A percentile compares a stretch with the other conserved stretches of the same genome.
Evolutionary conservation across 2,797 vertebrate species (phyloP).

Genomic region (Bucorvus abyssinicus): DNA sequence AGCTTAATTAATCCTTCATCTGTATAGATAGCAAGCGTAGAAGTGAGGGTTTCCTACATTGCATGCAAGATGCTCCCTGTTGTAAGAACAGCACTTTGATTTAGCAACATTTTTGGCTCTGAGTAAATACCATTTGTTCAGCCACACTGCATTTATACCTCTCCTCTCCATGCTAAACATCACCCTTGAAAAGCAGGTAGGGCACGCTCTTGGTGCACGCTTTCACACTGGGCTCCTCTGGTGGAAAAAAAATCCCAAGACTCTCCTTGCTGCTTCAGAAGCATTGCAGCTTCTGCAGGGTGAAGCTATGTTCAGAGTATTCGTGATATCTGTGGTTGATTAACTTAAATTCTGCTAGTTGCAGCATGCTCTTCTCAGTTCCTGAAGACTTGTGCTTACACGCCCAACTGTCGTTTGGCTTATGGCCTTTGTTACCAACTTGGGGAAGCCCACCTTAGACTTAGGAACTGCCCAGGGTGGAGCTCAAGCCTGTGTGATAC

Average conservation of each 20-base stretch:
- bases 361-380: background rate
- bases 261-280: background rate
- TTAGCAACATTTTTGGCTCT: background rate
- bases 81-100: background rate
- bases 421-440: background rate
- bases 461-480: background rate
- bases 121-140: background rate
- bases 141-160: background rate
- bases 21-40: background rate
- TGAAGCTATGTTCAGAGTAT: background rate
- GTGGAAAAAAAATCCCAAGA: background rate
- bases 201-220: accelerated
- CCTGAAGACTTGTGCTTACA: background rate
- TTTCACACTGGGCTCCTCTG: background rate
- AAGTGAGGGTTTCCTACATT: background rate
- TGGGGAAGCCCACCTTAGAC: background rate
- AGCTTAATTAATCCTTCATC: slow-evolving; percentile 44
- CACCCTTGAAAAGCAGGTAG: background rate
- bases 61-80: background rate
- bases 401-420: background rate
- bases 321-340: background rate
- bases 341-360: background rate
- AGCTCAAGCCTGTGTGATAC: accelerated
- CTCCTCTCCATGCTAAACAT: background rate
- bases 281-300: background rate